Percentiles rank a stretch among this genome's conserved stretches.
phyloP scores from a whole-genome alignment of 2,888 invertebrate genomes.

The Dioctria linearis region DNA sequence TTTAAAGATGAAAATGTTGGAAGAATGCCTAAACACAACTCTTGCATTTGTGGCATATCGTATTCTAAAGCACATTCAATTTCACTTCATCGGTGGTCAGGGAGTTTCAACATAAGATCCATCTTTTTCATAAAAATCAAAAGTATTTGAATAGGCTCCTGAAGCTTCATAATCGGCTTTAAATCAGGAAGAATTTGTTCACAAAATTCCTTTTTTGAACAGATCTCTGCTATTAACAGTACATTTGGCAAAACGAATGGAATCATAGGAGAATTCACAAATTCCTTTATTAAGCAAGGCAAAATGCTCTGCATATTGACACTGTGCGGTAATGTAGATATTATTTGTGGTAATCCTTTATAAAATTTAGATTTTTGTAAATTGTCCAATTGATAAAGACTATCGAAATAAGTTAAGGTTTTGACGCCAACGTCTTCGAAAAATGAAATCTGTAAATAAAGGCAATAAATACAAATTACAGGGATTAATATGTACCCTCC shows the following conservation, averaged over 20 bases:
- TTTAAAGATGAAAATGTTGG: conserved; percentile 93
- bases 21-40: conserved; percentile 90
- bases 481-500: conserved; percentile 53
- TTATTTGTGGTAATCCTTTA: conserved; percentile 92
- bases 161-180: conserved; percentile 90
- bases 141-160: conserved; percentile 93
- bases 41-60: conserved; percentile 89
- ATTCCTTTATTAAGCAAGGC: conserved; percentile 91
- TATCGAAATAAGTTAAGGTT: conserved; percentile 94
- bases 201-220: conserved; percentile 86
- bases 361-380: conserved; percentile 98
- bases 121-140: conserved; percentile 96
- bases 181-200: conserved; percentile 87
- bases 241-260: conserved; percentile 97
- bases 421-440: conserved; percentile 98
- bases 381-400: conserved; percentile 97
- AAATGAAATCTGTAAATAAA: conserved; percentile 84
- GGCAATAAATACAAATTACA: no score
- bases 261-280: conserved; percentile 95
- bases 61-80: conserved; percentile 92
- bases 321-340: conserved; percentile 90
- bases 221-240: conserved; percentile 88
- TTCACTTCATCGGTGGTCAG: conserved; percentile 93
- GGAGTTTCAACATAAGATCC: conserved; percentile 90
- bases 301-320: conserved; percentile 88